Conservation (phyloP, 2,113 vertebrate genomes). For the Tautogolabrus adspersus region DNA sequence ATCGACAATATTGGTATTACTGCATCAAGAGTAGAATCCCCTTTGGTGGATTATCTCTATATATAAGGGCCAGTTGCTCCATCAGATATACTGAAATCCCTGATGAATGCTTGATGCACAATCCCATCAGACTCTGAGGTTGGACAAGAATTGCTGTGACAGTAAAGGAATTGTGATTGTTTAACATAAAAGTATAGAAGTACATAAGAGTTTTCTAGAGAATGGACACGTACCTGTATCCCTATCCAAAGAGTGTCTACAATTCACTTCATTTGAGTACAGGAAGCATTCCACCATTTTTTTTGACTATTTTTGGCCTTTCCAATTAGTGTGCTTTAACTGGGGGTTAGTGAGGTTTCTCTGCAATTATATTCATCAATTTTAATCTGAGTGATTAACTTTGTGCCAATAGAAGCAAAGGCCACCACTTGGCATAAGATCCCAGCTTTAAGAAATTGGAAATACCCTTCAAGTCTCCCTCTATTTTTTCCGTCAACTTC, state of each 20-base stretch:
- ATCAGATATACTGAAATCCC: too few relatives aligned
- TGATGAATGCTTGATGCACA: too few relatives aligned
- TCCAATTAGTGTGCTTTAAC: not conserved
- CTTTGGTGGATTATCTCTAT: too few relatives aligned
- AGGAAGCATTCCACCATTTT: not conserved
- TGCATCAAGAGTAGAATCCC: not conserved
- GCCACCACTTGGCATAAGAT: not conserved
- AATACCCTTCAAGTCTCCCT: not conserved
- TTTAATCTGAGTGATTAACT: not conserved
- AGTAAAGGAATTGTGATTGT: not conserved
- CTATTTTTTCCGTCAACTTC: not conserved
- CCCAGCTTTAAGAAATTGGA: not conserved
- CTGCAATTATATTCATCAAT: not conserved
- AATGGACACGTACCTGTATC: not conserved
- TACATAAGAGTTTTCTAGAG: not conserved
- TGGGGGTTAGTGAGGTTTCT: not conserved
- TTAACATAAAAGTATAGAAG: not conserved
- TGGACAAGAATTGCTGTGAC: not conserved
- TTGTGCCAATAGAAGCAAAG: not conserved
- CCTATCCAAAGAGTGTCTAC: not conserved
- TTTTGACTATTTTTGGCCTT: not conserved
- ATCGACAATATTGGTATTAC: too few relatives aligned
- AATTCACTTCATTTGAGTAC: not conserved
- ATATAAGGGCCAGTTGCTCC: not conserved
- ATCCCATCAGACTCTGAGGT: too few relatives aligned